Percentiles rank a stretch among this genome's conserved stretches.
phyloP scores from a whole-genome alignment of 1,140 invertebrate genomes.

The Cydia strobilella region DNA sequence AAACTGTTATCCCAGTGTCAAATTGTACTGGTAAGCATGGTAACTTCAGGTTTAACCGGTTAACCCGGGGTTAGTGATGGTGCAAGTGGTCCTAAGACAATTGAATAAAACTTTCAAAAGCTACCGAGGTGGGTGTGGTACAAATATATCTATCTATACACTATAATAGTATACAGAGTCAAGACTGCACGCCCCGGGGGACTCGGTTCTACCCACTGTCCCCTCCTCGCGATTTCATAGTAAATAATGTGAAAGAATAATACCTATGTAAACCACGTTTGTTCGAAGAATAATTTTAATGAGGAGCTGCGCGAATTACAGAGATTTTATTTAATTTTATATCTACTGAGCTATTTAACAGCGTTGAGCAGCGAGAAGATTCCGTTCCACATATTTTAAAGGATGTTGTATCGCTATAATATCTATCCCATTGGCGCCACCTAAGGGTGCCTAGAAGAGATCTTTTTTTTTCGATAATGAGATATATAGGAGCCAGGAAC shows the following conservation, averaged over 20 bases:
- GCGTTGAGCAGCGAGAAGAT: neutral
- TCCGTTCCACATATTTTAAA: neutral
- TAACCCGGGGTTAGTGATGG: no score
- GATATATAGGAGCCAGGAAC: no score
- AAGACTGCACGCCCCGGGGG: neutral
- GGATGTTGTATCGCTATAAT: neutral
- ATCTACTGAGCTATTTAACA: neutral
- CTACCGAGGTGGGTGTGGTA: neutral
- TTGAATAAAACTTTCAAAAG: neutral
- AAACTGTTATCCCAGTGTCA: no score
- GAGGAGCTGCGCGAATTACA: neutral
- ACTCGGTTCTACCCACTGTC: neutral
- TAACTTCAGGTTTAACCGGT: no score
- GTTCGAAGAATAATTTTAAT: neutral
- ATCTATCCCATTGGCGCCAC: no score
- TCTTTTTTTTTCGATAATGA: no score
- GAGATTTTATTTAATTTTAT: neutral
- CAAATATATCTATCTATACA: no score
- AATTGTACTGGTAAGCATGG: no score
- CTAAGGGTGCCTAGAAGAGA: no score
- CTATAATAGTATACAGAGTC: no score
- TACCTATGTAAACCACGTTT: constrained; percentile 4
- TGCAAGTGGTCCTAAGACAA: no score
- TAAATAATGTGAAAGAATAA: constrained; percentile 16
- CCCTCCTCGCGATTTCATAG: neutral